A percentile compares a stretch with the other conserved stretches of the same genome.
Evolutionary conservation across 2,888 invertebrate genomes (phyloP).

Genomic region (Protophormia terraenovae): DNA sequence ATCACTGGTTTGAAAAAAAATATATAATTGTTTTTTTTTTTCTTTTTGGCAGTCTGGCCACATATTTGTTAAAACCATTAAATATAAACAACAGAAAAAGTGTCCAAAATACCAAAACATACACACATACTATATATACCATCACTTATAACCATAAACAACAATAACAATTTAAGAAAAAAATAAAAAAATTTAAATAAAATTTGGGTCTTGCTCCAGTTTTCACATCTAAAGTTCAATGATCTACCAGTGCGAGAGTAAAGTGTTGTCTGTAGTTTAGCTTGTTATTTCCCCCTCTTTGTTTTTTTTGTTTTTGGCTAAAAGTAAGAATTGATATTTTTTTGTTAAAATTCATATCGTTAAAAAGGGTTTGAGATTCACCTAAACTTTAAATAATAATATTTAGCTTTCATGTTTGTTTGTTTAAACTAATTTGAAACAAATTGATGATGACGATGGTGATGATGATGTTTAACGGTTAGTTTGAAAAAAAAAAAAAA

Average conservation of each 20-base stretch:
- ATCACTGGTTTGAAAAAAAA: background rate
- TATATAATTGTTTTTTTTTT: no score
- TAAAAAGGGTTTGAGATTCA: no score
- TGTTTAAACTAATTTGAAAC: no score
- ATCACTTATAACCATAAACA: background rate
- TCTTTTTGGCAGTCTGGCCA: slow-evolving; percentile 26
- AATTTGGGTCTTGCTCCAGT: slow-evolving; percentile 79
- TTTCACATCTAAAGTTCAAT: slow-evolving; percentile 77
- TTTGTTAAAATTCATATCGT: no score
- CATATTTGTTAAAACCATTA: slow-evolving; percentile 16
- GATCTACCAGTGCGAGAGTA: slow-evolving; percentile 71
- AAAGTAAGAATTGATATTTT: background rate
- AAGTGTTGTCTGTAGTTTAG: slow-evolving; percentile 24
- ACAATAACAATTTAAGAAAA: slow-evolving; percentile 24
- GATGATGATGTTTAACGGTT: no score
- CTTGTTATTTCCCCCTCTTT: background rate
- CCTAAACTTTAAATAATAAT: no score
- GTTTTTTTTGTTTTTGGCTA: background rate
- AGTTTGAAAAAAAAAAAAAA: no score
- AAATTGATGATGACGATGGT: no score
- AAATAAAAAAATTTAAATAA: slow-evolving; percentile 46
- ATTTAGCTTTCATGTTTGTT: no score
- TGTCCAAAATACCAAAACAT: slow-evolving; percentile 5
- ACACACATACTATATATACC: background rate
- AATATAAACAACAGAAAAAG: background rate